Percentiles rank a stretch among this genome's conserved stretches.
These are phyloP conservation scores for Papilio xuthus DNA, from an alignment of 1,140 invertebrate species.

Conservation along the genomic window DNA sequence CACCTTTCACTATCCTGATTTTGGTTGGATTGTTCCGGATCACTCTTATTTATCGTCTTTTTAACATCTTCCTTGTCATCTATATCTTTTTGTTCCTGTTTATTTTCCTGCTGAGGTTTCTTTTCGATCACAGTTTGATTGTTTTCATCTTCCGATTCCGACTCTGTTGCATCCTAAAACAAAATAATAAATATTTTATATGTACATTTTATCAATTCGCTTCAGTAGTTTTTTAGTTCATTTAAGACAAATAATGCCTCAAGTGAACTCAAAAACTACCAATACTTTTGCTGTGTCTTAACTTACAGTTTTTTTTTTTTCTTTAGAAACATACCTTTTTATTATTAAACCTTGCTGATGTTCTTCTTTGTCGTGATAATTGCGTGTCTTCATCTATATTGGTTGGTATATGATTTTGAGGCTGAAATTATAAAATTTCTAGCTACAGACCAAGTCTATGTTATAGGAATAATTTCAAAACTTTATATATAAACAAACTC, in stretches of 20 bases:
- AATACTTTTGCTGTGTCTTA: not conserved
- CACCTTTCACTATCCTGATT: slow-evolving; percentile 69
- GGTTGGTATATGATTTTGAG: slow-evolving; percentile 54
- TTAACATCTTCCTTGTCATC: slow-evolving; percentile 50
- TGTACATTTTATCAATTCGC: too few species aligned
- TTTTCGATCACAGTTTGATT: slow-evolving; percentile 76
- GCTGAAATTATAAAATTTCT: slow-evolving; percentile 44
- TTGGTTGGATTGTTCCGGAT: slow-evolving; percentile 49
- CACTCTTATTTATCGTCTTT: slow-evolving; percentile 52
- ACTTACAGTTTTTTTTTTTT: not conserved
- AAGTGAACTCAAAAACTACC: not conserved
- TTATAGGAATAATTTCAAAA: not conserved
- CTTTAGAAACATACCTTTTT: slow-evolving; percentile 54
- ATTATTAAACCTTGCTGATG: slow-evolving; percentile 70
- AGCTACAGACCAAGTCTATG: not conserved
- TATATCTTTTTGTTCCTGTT: slow-evolving; percentile 40
- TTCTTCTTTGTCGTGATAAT: slow-evolving; percentile 65
- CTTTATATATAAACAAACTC: not conserved
- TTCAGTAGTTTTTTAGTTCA: not conserved
- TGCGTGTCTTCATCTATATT: slow-evolving; percentile 76
- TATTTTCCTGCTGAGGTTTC: slow-evolving; percentile 53
- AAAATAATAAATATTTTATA: not conserved
- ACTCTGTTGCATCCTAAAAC: slow-evolving; percentile 65
- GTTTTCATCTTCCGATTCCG: slow-evolving; percentile 71
- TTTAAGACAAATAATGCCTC: not conserved